Percentiles rank a stretch among this genome's conserved stretches.
phyloP scores from a whole-genome alignment of 2,113 vertebrate genomes.

The Callocephalon fimbriatum region DNA sequence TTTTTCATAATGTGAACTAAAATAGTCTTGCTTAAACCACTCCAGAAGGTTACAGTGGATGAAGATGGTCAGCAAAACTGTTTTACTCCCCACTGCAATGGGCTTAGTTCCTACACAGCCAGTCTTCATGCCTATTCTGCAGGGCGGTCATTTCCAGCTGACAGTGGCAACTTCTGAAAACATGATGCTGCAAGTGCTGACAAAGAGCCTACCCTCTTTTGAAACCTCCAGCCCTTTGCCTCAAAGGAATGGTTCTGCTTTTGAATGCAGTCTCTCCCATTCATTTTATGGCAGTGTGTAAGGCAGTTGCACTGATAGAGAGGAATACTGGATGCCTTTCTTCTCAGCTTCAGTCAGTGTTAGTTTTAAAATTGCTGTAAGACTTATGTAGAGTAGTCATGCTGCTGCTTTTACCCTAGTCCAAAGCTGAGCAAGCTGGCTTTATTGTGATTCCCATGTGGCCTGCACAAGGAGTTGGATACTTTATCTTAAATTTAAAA shows the following conservation, averaged over 20 bases:
- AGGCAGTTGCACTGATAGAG: background rate
- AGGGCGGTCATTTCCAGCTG: background rate
- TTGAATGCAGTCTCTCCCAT: background rate
- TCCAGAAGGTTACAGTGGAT: background rate
- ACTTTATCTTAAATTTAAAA: background rate
- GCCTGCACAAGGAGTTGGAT: background rate
- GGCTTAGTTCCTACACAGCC: background rate
- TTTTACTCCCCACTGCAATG: background rate
- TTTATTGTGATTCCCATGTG: background rate
- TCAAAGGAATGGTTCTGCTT: background rate
- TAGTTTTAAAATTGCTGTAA: background rate
- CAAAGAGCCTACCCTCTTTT: background rate
- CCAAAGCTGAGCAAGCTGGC: background rate
- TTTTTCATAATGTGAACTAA: background rate
- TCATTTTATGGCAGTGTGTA: background rate
- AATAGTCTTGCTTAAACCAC: background rate
- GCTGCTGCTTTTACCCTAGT: background rate
- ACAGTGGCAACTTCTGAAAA: background rate
- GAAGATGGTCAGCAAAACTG: background rate
- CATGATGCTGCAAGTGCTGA: background rate
- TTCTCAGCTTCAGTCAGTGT: background rate
- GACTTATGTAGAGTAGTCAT: background rate
- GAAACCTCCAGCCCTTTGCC: background rate
- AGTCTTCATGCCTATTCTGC: background rate
- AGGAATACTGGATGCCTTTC: background rate